These are phyloP conservation scores for Neodiprion lecontei DNA, from an alignment of 1,140 invertebrate species.

Conservation along the genomic window DNA sequence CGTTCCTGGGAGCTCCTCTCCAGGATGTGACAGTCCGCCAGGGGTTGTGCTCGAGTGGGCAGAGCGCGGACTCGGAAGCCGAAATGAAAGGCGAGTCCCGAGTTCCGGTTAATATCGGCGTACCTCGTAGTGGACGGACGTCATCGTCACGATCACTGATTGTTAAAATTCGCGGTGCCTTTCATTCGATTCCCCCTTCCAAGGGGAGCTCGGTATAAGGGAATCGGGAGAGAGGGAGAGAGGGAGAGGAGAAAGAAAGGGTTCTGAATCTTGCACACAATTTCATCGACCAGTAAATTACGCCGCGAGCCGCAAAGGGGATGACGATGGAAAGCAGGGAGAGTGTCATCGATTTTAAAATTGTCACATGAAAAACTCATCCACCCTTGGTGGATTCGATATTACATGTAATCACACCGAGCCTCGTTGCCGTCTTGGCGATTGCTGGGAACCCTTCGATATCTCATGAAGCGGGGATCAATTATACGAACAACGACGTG, in stretches of 20 bases:
- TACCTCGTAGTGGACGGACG: too few relatives aligned
- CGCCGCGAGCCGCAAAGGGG: neutral
- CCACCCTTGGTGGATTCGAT: neutral
- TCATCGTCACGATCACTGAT: too few relatives aligned
- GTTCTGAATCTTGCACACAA: slow-evolving; percentile 23
- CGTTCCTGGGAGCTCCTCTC: neutral
- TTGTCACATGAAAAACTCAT: neutral
- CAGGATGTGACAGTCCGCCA: slow-evolving; percentile 20
- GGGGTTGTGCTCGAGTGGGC: slow-evolving; percentile 38
- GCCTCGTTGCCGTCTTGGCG: too few relatives aligned
- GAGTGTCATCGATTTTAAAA: neutral
- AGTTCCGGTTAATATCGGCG: neutral
- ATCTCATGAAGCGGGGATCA: too few relatives aligned
- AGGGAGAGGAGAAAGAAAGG: slow-evolving; percentile 23
- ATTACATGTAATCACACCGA: neutral
- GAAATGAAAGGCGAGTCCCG: neutral
- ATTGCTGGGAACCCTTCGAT: too few relatives aligned
- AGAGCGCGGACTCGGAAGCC: slow-evolving; percentile 33
- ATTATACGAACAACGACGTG: too few relatives aligned
- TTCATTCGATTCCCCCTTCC: slow-evolving; percentile 20
- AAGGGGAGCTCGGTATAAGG: slow-evolving; percentile 26
- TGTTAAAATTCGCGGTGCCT: too few relatives aligned
- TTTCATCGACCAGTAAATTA: slow-evolving; percentile 4
- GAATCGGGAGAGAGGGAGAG: slow-evolving; percentile 23
- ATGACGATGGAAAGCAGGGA: neutral